Conservation (phyloP, 2,113 vertebrate species). For the Pristiophorus japonicus region DNA sequence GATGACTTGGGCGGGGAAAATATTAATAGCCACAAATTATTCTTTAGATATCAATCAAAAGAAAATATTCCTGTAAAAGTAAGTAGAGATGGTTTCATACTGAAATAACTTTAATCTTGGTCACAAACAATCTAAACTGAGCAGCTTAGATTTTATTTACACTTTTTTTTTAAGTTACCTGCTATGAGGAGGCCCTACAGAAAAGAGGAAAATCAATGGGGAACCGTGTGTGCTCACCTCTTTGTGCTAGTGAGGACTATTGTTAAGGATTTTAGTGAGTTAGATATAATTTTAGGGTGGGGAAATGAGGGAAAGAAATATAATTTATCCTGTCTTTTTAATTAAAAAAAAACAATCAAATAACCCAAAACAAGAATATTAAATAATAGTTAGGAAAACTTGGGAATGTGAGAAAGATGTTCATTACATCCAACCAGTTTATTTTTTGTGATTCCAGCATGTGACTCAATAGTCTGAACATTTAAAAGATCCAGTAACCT, state of each 20-base stretch:
- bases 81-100: neutral
- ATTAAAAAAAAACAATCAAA: too few species aligned
- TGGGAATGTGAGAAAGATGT: neutral
- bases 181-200: neutral
- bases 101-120: neutral
- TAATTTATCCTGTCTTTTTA: neutral
- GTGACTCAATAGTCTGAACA: neutral
- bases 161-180: neutral
- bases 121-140: neutral
- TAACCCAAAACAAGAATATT: neutral
- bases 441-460: neutral
- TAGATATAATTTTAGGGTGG: neutral
- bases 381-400: neutral
- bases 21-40: neutral
- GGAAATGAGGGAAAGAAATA: neutral
- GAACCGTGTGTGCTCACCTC: neutral
- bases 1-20: neutral
- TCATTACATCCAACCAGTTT: neutral
- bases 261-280: neutral
- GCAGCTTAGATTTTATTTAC: neutral
- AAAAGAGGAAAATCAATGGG: neutral
- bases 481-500: neutral
- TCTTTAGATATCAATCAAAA: neutral
- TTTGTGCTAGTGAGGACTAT: neutral
- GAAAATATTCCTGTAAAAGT: neutral